Percentiles rank a stretch among this genome's conserved stretches.
These are phyloP conservation scores for Chaenodraco wilsoni DNA, from an alignment of 2,797 vertebrate species.

Conservation along the genomic window DNA sequence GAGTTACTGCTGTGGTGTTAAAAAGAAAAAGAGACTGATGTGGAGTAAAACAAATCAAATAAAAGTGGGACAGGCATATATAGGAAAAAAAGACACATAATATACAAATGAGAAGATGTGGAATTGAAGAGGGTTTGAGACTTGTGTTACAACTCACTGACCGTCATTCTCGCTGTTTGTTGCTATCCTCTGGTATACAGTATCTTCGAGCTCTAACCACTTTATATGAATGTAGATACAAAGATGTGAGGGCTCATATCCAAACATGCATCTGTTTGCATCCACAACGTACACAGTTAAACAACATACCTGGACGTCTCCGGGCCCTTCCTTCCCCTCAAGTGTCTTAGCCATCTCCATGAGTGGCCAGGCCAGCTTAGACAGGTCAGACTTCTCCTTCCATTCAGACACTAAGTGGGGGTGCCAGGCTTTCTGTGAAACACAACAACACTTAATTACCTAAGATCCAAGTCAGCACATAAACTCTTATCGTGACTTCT, in stretches of 20 bases:
- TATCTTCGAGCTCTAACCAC: constrained; percentile 70
- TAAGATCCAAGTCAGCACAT: neutral
- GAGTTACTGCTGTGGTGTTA: constrained; percentile 48
- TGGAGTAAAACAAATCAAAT: neutral
- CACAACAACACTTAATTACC: neutral
- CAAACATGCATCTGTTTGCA: neutral
- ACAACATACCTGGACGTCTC: constrained; percentile 69
- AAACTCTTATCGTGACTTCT: neutral
- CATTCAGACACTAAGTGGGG: constrained; percentile 54
- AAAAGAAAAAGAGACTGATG: constrained; percentile 10
- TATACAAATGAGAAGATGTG: neutral
- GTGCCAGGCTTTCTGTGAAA: constrained; percentile 68
- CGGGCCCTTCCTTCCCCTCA: constrained; percentile 76
- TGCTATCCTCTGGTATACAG: constrained; percentile 63
- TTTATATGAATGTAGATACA: constrained; percentile 45
- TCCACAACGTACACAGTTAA: neutral
- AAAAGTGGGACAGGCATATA: neutral
- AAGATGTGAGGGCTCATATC: constrained; percentile 15
- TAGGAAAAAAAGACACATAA: neutral
- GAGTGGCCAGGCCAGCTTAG: constrained; percentile 75
- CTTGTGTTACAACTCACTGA: constrained; percentile 44
- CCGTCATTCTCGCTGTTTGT: constrained; percentile 61
- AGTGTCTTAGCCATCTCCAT: constrained; percentile 76
- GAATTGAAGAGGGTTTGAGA: neutral
- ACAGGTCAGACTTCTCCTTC: constrained; percentile 63